Base-by-base conservation (phyloP, 2,888 invertebrate genomes). In the Tenthredo mesomela region DNA sequence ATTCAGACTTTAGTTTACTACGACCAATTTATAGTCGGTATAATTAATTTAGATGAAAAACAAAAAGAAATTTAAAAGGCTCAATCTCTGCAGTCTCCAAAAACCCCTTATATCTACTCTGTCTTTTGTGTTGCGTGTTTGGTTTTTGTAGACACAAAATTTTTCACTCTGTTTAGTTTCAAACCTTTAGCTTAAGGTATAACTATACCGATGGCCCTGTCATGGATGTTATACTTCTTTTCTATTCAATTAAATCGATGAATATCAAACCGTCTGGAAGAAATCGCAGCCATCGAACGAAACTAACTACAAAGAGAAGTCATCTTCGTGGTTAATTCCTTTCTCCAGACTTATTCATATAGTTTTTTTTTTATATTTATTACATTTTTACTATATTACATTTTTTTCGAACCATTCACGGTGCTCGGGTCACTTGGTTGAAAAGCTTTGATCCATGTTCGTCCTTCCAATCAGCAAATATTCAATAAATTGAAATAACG, bases 81-180 rank as follows among this genome's bases (percentile, higher is more conserved):
- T 71, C 10, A n/a, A 73, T 43, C 7, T 73, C 54, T 54, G 54
- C 73, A 73, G 33, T 67, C 73, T 25, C 7, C 1, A 43, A 43
- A 73, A n/a, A 25, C 40, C 25, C 65, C 12, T 21, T 15, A 80
- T 40, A 80, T 47, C 6, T 61, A 70, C n/a, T 65, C 43, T 65
- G 67, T 67, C 67, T 88, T 86, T 88, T 86, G 82, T 86, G 87
- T 87, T 87, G 86, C 86, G 86, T 88, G 88, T 86, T 88, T 89
- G 87, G 86, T 86, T 88, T 88, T 88, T 88, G 85, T 85, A 82
- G 84, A 83, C 67, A 67, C 47, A 47, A 43, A 65, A 77, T 15
- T 77, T 54, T 77, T 77, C 21, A 29, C n/a, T 47, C 10, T 15
- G 7, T 73, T 37, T 37, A 9, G 75, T 21, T 47, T 75, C 25